Evolutionary conservation across 2,797 vertebrate genomes (phyloP).

Genomic region (Acanthis flammea): DNA sequence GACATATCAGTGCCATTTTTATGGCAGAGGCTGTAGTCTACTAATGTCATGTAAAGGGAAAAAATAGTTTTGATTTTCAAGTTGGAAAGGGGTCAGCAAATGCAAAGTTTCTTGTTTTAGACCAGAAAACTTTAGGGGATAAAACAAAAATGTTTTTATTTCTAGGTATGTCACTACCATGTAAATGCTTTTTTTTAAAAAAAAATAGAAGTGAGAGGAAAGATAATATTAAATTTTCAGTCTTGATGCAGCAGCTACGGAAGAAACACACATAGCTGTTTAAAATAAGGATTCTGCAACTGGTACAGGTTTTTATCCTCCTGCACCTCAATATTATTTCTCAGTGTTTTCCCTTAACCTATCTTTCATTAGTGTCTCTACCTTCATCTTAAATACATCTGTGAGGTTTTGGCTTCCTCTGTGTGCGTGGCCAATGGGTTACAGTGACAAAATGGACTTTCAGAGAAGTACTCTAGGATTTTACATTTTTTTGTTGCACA

Average conservation of each 20-base stretch:
- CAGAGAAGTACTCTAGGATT: background rate
- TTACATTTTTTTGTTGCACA: rapidly evolving
- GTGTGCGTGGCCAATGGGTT: rapidly evolving
- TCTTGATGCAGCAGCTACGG: background rate
- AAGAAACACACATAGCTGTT: background rate
- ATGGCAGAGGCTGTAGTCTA: background rate
- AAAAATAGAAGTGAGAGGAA: background rate
- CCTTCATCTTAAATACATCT: background rate
- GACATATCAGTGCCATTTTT: background rate
- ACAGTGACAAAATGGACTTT: background rate
- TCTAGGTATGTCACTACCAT: background rate
- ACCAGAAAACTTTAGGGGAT: background rate
- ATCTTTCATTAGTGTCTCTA: background rate
- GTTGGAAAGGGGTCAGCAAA: background rate
- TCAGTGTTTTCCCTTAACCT: background rate
- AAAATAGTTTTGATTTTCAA: background rate
- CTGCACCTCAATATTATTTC: background rate
- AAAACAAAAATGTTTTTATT: background rate
- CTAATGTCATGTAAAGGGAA: background rate
- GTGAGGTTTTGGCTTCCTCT: background rate
- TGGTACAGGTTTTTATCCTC: background rate
- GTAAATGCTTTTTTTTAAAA: background rate
- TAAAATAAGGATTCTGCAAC: background rate
- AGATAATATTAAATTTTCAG: background rate
- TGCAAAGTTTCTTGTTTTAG: background rate